Conservation (phyloP, 2,113 vertebrate genomes). For the Aramus guarauna region DNA sequence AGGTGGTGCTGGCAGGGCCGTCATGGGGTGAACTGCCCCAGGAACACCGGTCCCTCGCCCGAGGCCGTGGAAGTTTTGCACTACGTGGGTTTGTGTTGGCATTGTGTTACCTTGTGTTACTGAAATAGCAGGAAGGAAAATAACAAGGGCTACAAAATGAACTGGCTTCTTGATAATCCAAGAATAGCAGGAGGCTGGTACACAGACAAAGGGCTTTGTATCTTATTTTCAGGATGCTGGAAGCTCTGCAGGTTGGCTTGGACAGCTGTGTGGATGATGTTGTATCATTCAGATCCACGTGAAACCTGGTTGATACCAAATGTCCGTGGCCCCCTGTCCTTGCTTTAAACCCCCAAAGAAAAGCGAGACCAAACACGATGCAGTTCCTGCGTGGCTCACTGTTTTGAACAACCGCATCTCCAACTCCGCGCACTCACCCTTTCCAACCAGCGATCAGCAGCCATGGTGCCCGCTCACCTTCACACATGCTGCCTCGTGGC, state of each 20-base stretch:
- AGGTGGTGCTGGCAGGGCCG: background rate
- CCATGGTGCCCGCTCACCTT: background rate
- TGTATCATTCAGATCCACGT: background rate
- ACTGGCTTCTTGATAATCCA: background rate
- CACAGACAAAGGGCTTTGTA: background rate
- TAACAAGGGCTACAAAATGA: background rate
- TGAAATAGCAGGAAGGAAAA: background rate
- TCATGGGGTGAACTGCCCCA: background rate
- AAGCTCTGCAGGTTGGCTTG: conserved; percentile 12
- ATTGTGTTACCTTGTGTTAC: background rate
- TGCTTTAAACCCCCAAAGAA: background rate
- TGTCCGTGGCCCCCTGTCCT: accelerated
- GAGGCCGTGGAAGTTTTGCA: background rate
- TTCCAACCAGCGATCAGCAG: background rate
- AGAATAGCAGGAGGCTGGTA: background rate
- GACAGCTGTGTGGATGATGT: background rate
- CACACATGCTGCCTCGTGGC: background rate
- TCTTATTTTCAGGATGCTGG: background rate
- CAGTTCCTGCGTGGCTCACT: background rate
- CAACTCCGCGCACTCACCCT: background rate
- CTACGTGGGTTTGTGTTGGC: background rate
- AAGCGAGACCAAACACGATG: background rate
- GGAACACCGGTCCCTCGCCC: background rate
- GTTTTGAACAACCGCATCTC: background rate
- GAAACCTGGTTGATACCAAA: background rate